Evolutionary conservation across 2,113 vertebrate species (phyloP), one percentile per base, ranked within the genome.

Genomic region (Baryphthengus martii): DNA sequence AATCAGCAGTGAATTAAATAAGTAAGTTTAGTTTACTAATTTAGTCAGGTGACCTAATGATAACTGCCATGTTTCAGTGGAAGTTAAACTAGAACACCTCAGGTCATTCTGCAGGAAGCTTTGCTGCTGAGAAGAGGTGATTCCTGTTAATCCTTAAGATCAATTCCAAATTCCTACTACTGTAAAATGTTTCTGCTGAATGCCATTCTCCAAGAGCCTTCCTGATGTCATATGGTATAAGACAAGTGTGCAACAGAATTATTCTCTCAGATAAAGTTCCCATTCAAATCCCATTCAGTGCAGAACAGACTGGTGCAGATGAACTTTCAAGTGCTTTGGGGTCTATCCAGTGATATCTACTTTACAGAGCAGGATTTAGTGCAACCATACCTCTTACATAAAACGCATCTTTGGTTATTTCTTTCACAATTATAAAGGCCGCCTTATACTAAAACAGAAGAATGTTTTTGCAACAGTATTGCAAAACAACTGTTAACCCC

Each of bases 351-450:
- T 84, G 53, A 44, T 3, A 49, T 28, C 15, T 3, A 73, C 11
- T 24, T 29, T 10, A 56, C 10, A n/a, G 5, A 73, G 13, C 28
- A 79, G 25, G 39, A 65, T 56, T 63, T 67, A 88, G 44, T 15
- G 42, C 26, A 44, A 24, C 31, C 18, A 44, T 6, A 24, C 6
- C 12, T 0, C 0, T 25, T 26, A 58, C 0, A 2, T n/a, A 49
- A 76, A 84, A 53, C 11, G 13, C 8, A 61, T 5, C 17, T 52
- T 56, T 35, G 11, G 8, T 65, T 55, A 40, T 45, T 39, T 77
- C 74, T 47, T 59, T 78, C 78, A 71, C 23, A 90, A 42, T 47
- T 71, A 37, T 59, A 59, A 79, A 18, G 31, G 20, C 4, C 7
- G 14, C 13, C 49, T 56, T 25, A 52, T 5, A 83, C 12, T 33